These are phyloP conservation scores for Synergus laeviventris DNA, from an alignment of 2,888 invertebrate species.

Conservation along the genomic window DNA sequence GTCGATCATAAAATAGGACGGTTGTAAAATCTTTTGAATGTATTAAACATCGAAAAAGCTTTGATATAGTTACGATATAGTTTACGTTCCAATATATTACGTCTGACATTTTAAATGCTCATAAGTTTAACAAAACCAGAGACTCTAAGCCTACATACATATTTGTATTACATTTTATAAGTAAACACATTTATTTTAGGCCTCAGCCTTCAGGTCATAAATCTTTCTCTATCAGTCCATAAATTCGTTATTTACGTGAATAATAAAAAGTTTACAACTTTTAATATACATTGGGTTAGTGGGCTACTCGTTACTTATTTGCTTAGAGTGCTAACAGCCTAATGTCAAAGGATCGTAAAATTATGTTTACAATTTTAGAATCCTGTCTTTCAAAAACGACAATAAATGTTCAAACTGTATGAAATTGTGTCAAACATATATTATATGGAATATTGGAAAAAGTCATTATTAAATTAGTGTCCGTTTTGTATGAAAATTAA, in stretches of 20 bases:
- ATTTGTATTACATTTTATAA: slow-evolving; percentile 61
- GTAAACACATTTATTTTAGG: slow-evolving; percentile 61
- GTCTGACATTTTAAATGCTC: slow-evolving; percentile 55
- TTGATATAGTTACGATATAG: neutral
- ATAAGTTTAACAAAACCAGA: slow-evolving; percentile 49
- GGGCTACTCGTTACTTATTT: slow-evolving; percentile 16
- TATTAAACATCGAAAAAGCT: neutral
- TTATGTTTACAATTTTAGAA: neutral
- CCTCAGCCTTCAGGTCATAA: slow-evolving; percentile 40
- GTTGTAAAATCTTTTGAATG: neutral
- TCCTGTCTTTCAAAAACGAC: neutral
- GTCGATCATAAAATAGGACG: neutral
- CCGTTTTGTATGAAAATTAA: neutral
- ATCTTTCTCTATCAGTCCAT: slow-evolving; percentile 41
- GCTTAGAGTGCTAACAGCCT: neutral
- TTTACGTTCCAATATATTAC: slow-evolving; percentile 62
- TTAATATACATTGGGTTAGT: slow-evolving; percentile 10
- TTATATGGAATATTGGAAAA: neutral
- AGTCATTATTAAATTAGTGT: neutral
- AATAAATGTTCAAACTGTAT: neutral
- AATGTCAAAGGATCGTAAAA: neutral
- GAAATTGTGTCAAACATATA: neutral
- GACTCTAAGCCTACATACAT: slow-evolving; percentile 32
- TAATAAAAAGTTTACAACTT: slow-evolving; percentile 24
- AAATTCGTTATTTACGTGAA: slow-evolving; percentile 41